Base-by-base conservation (phyloP, 2,888 invertebrate species). In the Isoperla grammatica region DNA sequence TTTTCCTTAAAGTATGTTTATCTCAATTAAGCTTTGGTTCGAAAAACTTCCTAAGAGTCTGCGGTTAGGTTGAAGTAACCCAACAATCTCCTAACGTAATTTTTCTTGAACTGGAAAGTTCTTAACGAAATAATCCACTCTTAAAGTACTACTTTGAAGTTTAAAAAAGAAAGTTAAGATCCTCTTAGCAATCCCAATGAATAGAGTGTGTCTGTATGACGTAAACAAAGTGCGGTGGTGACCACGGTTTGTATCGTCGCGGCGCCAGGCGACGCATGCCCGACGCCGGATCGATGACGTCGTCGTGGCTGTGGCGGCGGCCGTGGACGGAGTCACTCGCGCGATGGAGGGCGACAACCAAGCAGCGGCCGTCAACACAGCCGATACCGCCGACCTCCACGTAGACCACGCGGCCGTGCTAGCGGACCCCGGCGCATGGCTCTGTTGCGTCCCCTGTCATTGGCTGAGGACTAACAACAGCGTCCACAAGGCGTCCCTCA, bases 401-500 rank as follows among this genome's bases (percentile, higher is more conserved):
- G 22, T 9, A 15, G 45, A 37, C 57, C 37, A 48, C 65, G 66
- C 71, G 76, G 11, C n/a, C 12, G 48, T 23, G 15, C 48, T 19
- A 3, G 40, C 49, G 9, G 59, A 61, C 5, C 46, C 50, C 4
- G 74, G 81, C 49, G 77, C 78, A 45, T 81, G 81, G 81, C 76
- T 82, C 61, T 82, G 81, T 65, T 82, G 81, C 68, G 77, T 80
- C 37, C 81, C 81, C 2, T 82, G 81, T 62, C 71, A 74, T 63
- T 82, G 81, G 81, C 69, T 82, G 12, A 73, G 78, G 12, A 75
- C 79, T 20, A 81, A 81, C 65, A 76, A 78, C 61, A 78, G 81
- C 42, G 80, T 82, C 46, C 81, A 81, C 71, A 80, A 81, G 73
- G 80, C 81, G 62, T 76, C 81, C 12, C 76, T 82, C 60, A 81